phyloP scores from a whole-genome alignment of 37 sponge, comb jelly and placozoan genomes.

The Axinella damicornis region DNA sequence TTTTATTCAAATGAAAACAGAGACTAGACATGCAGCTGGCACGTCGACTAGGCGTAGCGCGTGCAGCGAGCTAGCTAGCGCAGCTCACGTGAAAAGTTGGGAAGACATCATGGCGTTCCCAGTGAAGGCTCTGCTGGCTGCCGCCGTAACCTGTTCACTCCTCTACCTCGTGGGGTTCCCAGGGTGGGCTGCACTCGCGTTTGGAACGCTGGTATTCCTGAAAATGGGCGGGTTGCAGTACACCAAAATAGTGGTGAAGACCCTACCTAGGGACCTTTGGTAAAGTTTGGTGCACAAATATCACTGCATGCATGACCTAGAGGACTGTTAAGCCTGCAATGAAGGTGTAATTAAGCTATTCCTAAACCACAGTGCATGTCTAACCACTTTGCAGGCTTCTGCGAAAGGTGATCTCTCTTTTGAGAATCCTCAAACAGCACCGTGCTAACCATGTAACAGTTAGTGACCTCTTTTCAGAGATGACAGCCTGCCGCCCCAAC shows the following conservation, averaged over 20 bases:
- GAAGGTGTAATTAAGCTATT: too few relatives aligned
- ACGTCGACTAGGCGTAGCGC: too few relatives aligned
- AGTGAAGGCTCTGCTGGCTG: not conserved
- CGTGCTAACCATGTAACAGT: slow-evolving; percentile 8
- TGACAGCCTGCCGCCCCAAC: slow-evolving; percentile 45
- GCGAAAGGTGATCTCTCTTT: not conserved
- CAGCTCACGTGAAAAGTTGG: too few relatives aligned
- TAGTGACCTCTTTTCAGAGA: slow-evolving; percentile 48
- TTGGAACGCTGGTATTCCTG: not conserved
- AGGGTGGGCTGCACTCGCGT: not conserved
- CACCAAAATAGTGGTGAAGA: slow-evolving; percentile 25
- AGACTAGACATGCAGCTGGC: too few relatives aligned
- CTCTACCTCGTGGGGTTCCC: slow-evolving; percentile 18
- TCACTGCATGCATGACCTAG: too few relatives aligned
- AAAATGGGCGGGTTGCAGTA: slow-evolving; percentile 10
- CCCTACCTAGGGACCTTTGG: slow-evolving; percentile 40
- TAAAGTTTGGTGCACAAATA: not conserved
- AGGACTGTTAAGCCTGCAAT: too few relatives aligned
- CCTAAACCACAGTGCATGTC: too few relatives aligned
- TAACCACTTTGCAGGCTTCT: too few relatives aligned
- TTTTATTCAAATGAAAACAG: slow-evolving; percentile 1
- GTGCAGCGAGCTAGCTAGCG: too few relatives aligned
- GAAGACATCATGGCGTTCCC: slow-evolving; percentile 24
- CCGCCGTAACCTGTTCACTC: not conserved
- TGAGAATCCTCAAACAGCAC: too few relatives aligned